Conservation (phyloP, 2,888 invertebrate genomes). For the Trachelus iudaicus region DNA sequence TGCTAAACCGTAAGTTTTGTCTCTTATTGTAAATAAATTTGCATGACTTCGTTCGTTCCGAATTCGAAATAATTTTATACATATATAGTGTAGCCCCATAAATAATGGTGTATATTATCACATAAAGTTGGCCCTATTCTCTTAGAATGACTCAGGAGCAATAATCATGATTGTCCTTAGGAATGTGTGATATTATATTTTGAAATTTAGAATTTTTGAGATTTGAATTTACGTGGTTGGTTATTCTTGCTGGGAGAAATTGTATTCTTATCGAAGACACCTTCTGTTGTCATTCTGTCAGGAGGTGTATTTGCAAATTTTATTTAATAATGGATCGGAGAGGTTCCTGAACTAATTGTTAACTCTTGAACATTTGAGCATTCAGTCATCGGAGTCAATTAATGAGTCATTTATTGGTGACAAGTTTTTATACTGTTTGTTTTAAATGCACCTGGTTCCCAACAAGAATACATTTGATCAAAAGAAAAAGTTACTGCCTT, state of each 20-base stretch:
- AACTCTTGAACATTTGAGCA: neutral
- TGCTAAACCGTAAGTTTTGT: neutral
- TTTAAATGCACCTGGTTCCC: neutral
- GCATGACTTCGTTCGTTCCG: neutral
- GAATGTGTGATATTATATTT: conserved; percentile 12
- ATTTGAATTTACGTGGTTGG: neutral
- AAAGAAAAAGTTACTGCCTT: neutral
- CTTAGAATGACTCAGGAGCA: conserved; percentile 20
- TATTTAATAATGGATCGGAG: neutral
- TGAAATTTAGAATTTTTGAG: neutral
- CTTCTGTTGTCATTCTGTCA: neutral
- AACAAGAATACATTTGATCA: neutral
- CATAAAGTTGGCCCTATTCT: conserved; percentile 18
- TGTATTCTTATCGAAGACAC: neutral
- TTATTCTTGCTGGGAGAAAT: neutral
- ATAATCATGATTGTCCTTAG: conserved; percentile 23
- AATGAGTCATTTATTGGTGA: neutral
- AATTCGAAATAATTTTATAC: neutral
- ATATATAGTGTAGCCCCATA: conserved; percentile 8
- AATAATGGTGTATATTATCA: conserved; percentile 19
- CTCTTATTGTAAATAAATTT: neutral
- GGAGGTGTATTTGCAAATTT: neutral
- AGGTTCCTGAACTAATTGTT: neutral
- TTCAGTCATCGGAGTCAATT: neutral
- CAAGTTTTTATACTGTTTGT: neutral